Conservation (phyloP, 2,888 invertebrate species). For the Neoitamus cyanurus region DNA sequence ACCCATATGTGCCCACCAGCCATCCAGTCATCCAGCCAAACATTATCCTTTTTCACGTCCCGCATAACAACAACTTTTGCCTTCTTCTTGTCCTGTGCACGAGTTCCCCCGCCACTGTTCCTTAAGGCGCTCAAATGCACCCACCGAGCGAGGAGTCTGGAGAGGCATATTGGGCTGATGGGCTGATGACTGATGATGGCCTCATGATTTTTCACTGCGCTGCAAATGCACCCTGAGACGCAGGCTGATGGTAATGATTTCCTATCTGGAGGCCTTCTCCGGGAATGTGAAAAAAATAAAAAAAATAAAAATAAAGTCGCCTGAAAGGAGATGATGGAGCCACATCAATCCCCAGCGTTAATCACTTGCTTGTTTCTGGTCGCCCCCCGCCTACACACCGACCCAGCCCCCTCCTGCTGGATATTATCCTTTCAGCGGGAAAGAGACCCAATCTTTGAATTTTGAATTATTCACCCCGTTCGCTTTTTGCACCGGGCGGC, state of each 20-base stretch:
- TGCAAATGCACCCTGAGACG: constrained; percentile 10
- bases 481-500: background rate
- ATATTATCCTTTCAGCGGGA: constrained; percentile 36
- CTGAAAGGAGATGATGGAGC: constrained; percentile 19
- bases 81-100: background rate
- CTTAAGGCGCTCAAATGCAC: constrained; percentile 37
- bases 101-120: background rate
- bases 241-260: constrained; percentile 45
- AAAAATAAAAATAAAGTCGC: background rate
- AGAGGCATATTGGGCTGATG: background rate
- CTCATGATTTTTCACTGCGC: background rate
- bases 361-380: constrained; percentile 46
- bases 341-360: constrained; percentile 39
- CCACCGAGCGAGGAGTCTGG: background rate
- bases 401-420: background rate
- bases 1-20: constrained; percentile 32
- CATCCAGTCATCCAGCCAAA: background rate
- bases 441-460: constrained; percentile 40
- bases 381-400: background rate
- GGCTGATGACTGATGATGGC: constrained; percentile 1
- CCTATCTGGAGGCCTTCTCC: constrained; percentile 44
- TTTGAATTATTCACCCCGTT: constrained; percentile 35
- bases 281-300: background rate
- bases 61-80: background rate
- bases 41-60: constrained; percentile 29